Base-by-base conservation (phyloP, 2,888 invertebrate genomes). In the Chirona hameri region DNA sequence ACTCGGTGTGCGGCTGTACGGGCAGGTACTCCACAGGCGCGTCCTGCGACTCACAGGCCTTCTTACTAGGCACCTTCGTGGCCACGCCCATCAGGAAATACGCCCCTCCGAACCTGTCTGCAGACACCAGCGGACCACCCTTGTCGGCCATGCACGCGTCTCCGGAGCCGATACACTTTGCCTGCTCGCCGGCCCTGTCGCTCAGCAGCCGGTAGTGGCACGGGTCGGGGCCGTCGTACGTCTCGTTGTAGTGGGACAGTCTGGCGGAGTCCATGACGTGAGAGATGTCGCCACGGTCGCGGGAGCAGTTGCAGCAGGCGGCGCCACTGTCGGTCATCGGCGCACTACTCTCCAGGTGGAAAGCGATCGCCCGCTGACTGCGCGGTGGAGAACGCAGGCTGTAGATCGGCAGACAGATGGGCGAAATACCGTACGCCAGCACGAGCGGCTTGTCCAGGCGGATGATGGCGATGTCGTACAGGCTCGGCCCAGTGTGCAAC, bases 371-470 rank as follows among this genome's bases (percentile, higher is more conserved):
- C 5, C 21, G 46, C 52, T 52, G 79, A 14, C 12, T n/a, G 3
- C 10, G n/a, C 0, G 79, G 52, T 14, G 79, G 79, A n/a, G 27
- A 15, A 15, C 79, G 46, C 27, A 2, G 14, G 5, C 12, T 9
- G 52, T 46, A 79, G 14, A 79, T n/a, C 52, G 79, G 79, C 46
- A 79, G 52, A n/a, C 79, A 79, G 46, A 79, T 52, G 46, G 79
- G 46, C 52, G 14, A 3, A 9, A 79, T 24, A 3, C 52, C 48
- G 52, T 24, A 52, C 9, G 14, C 14, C 9, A 52, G 46, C 4
- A 10, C 46, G 27, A 79, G 0, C 48, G 79, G 48, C 46, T 4
- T 21, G 14, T n/a, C n/a, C 79, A 79, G 52, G 12, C 21, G 46
- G 12, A 79, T 52, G 24, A 79, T 24, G 14, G 48, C 79, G 27